phyloP scores from a whole-genome alignment of 2,888 invertebrate species.

The Baccha elongata region DNA sequence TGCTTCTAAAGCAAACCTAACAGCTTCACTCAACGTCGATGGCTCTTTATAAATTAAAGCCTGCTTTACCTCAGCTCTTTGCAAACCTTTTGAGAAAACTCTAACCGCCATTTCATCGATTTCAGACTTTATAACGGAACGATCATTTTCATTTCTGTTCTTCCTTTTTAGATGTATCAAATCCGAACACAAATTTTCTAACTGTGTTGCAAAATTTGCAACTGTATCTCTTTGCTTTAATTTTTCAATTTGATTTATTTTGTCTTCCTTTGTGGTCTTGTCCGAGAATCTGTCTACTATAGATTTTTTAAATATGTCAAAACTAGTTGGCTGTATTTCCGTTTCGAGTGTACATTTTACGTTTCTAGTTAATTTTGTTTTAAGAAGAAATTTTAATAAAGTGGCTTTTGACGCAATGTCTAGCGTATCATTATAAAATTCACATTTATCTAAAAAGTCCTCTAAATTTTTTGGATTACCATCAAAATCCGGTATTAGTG shows the following conservation, averaged over 20 bases:
- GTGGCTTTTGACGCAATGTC: not conserved
- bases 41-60: slow-evolving; percentile 1
- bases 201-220: no score
- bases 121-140: no score
- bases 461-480: no score
- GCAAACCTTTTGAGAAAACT: not conserved
- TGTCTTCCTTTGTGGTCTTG: not conserved
- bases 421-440: not conserved
- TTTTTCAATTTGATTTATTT: not conserved
- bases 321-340: not conserved
- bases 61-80: no score
- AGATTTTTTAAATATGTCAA: not conserved
- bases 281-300: not conserved
- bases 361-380: not conserved
- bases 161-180: no score
- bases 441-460: not conserved
- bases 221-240: not conserved
- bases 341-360: not conserved
- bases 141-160: no score
- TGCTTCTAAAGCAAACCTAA: slow-evolving; percentile 1
- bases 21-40: not conserved
- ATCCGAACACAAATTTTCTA: no score
- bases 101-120: no score
- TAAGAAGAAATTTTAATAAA: not conserved
- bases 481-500: no score